Conservation (phyloP, 2,888 invertebrate species). For the Eulithis testata region DNA sequence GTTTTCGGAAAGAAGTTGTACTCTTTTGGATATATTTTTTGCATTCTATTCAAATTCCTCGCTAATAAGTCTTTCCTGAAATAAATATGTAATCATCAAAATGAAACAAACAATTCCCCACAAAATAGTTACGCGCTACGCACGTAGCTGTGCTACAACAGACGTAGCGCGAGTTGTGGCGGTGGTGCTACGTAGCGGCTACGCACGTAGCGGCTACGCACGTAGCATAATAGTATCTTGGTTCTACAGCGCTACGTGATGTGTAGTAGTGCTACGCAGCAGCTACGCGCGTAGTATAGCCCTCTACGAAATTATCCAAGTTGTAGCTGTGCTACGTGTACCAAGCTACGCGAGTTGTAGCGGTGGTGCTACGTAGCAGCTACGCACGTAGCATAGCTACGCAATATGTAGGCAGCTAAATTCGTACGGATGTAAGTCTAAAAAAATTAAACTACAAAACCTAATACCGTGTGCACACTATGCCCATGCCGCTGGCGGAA, state of each 20-base stretch:
- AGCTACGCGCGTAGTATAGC: not conserved
- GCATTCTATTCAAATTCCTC: conserved; percentile 95
- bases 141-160: not conserved
- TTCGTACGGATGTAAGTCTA: no score
- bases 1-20: conserved; percentile 97
- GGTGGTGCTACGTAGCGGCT: not conserved
- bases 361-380: no score
- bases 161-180: not conserved
- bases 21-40: conserved; percentile 93
- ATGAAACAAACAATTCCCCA: not conserved
- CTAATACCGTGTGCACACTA: no score
- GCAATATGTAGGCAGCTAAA: no score
- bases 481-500: no score
- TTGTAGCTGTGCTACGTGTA: not conserved
- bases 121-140: not conserved
- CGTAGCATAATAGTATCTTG: not conserved
- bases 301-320: not conserved
- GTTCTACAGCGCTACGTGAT: not conserved
- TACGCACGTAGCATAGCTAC: no score
- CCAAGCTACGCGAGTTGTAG: no score
- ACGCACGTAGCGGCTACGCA: not conserved
- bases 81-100: conserved; percentile 21
- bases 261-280: not conserved
- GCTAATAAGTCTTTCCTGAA: conserved; percentile 94
- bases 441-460: no score